A percentile compares a stretch with the other conserved stretches of the same genome.
Evolutionary conservation across 2,888 invertebrate species (phyloP).

Genomic region (Byasa hedistus): DNA sequence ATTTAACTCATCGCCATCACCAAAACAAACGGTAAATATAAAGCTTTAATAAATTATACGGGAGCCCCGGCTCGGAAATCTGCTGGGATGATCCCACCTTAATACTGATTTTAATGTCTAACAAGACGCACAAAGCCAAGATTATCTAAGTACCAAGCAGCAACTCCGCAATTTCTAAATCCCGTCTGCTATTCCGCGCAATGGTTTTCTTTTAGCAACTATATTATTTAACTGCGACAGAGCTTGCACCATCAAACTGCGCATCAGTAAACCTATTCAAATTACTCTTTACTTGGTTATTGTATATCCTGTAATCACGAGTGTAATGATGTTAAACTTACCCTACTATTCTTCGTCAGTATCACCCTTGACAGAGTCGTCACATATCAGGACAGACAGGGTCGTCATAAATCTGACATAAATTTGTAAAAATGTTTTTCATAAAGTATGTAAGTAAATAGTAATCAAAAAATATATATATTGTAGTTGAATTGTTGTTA

Average conservation of each 20-base stretch:
- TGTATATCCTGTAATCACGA: neutral
- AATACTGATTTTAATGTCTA: neutral
- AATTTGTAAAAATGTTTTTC: no score
- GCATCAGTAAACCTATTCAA: slow-evolving; percentile 16
- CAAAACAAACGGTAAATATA: neutral
- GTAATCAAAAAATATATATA: no score
- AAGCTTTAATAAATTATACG: neutral
- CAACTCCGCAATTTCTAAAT: no score
- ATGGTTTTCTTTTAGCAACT: slow-evolving; percentile 9
- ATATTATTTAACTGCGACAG: slow-evolving; percentile 4
- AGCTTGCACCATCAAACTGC: slow-evolving; percentile 13
- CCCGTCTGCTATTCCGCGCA: slow-evolving; percentile 2
- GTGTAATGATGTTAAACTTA: no score
- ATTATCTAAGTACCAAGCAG: neutral
- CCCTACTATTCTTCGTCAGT: no score
- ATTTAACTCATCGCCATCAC: neutral
- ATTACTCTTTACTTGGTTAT: slow-evolving; percentile 7
- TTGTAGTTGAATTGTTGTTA: no score
- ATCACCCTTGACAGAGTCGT: no score
- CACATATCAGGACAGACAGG: no score
- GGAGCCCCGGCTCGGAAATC: neutral
- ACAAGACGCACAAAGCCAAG: neutral
- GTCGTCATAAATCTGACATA: neutral
- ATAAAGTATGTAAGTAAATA: no score
- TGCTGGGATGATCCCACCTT: slow-evolving; percentile 1